A percentile compares a stretch with the other conserved stretches of the same genome.
These are phyloP conservation scores for Protobothrops flavoviridis DNA, from an alignment of 2,113 vertebrate genomes.

Conservation along the genomic window DNA sequence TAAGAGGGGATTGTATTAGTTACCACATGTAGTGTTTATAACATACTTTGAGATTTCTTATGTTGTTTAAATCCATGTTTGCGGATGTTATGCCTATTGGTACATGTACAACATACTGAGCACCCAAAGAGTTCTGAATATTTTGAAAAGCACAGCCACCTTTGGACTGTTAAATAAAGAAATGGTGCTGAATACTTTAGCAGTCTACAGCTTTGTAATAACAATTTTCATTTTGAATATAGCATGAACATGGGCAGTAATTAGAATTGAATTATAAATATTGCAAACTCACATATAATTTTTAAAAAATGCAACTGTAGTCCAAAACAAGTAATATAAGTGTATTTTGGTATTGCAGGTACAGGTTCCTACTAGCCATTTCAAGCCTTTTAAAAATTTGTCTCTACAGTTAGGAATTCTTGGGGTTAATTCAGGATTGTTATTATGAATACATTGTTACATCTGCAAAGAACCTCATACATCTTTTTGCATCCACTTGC, in stretches of 20 bases:
- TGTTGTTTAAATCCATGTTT: slow-evolving; percentile 40
- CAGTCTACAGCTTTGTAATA: slow-evolving; percentile 48
- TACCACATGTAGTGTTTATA: slow-evolving; percentile 42
- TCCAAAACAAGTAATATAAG: slow-evolving; percentile 38
- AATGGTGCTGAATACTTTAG: slow-evolving; percentile 64
- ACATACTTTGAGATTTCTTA: slow-evolving; percentile 39
- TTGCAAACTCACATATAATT: slow-evolving; percentile 66
- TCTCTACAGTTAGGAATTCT: slow-evolving; percentile 43
- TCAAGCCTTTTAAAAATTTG: slow-evolving; percentile 1
- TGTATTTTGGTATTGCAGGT: slow-evolving; percentile 47
- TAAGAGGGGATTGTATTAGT: slow-evolving; percentile 19
- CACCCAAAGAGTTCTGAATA: slow-evolving; percentile 46
- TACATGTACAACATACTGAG: not conserved
- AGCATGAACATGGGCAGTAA: slow-evolving; percentile 30
- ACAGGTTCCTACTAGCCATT: slow-evolving; percentile 37
- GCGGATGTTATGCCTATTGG: slow-evolving; percentile 44
- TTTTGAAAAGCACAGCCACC: slow-evolving; percentile 52
- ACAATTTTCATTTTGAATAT: slow-evolving; percentile 53
- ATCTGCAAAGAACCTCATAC: not conserved
- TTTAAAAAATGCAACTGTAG: slow-evolving; percentile 48
- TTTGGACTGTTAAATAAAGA: slow-evolving; percentile 49
- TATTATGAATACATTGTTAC: not conserved
- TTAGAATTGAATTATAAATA: slow-evolving; percentile 61
- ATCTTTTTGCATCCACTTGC: not conserved
- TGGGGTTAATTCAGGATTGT: not conserved